A percentile compares a stretch with the other conserved stretches of the same genome.
phyloP scores from a whole-genome alignment of 2,888 invertebrate species.

The Serripes groenlandicus region DNA sequence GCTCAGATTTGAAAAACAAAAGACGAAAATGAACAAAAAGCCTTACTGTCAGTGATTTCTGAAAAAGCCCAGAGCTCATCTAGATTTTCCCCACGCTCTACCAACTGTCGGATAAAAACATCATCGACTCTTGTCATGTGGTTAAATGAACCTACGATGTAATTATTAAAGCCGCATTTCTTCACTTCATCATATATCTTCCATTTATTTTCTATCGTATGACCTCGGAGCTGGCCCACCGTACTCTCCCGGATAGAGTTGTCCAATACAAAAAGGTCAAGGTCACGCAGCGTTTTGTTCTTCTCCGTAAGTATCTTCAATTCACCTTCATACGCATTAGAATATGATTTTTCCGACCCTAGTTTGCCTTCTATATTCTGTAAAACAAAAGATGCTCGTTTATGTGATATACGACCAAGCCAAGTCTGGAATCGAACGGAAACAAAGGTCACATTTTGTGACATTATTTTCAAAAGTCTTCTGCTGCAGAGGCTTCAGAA shows the following conservation, averaged over 20 bases:
- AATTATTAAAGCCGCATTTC: conserved; percentile 35
- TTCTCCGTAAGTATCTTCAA: not conserved
- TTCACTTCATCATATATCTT: conserved; percentile 31
- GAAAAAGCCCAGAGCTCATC: conserved; percentile 26
- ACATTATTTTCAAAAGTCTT: too few species aligned
- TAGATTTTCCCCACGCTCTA: conserved; percentile 18
- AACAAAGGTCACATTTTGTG: too few species aligned
- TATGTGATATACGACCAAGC: too few species aligned
- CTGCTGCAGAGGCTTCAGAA: too few species aligned
- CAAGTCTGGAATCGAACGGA: too few species aligned
- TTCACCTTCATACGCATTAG: not conserved
- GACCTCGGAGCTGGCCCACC: conserved; percentile 24
- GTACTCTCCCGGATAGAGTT: conserved; percentile 15
- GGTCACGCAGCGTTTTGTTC: conserved; percentile 19
- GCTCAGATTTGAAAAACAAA: too few species aligned
- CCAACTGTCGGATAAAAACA: conserved; percentile 32
- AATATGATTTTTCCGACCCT: too few species aligned
- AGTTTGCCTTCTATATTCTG: too few species aligned
- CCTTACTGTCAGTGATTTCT: conserved; percentile 28
- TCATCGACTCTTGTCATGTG: conserved; percentile 30
- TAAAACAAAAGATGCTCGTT: too few species aligned
- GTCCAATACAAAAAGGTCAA: conserved; percentile 33
- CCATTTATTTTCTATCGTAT: conserved; percentile 41
- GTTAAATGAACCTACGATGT: conserved; percentile 22
- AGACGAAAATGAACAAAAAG: too few species aligned